Evolutionary conservation across 2,797 vertebrate genomes (phyloP), one percentile per base, ranked within the genome.

Genomic region (Acrocephalus scirpaceus): DNA sequence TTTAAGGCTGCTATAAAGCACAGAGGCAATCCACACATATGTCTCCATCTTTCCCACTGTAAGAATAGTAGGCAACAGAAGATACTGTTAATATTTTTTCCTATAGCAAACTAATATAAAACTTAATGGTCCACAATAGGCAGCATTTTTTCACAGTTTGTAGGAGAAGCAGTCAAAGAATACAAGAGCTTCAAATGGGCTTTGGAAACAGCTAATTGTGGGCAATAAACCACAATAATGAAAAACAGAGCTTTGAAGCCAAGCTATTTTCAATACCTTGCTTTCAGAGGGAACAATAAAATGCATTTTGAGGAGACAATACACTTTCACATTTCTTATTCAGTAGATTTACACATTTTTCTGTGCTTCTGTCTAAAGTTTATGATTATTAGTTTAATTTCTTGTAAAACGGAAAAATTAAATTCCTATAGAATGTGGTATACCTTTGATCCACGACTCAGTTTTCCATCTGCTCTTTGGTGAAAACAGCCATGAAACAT

Each of bases 221-320:
- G 53, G 54, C 56, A 93, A 76, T 86, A 93, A 86, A 34, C 50
- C 78, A 91, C 90, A 95, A 84, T 92, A 95, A 95, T 89, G 72
- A 95, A 96, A 96, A 97, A 10, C 64, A 96, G 47, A 70, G 48
- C n/a, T 92, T 92, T 92, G 75, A 73, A 57, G 32, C 70, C 79
- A 78, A 76, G 34, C 14, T 62, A 61, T 62, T 92, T 92, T 81
- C 74, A 84, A 48, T 73, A 93, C 81, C 32, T 74, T 72, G 29
- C 16, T 93, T 92, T 96, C 91, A 86, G 78, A 88, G 47, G 50
- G 57, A 92, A 88, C 20, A 91, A 67, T 32, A 56, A 82, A 38
- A 78, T 69, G 57, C n/a, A 90, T 92, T 94, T 60, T 79, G 50
- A 93, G 60, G 51, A 95, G 30, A 66, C 80, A 5, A 62, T 85